Base-by-base conservation (phyloP, 2,113 vertebrate species). In the Hassar affinis region DNA sequence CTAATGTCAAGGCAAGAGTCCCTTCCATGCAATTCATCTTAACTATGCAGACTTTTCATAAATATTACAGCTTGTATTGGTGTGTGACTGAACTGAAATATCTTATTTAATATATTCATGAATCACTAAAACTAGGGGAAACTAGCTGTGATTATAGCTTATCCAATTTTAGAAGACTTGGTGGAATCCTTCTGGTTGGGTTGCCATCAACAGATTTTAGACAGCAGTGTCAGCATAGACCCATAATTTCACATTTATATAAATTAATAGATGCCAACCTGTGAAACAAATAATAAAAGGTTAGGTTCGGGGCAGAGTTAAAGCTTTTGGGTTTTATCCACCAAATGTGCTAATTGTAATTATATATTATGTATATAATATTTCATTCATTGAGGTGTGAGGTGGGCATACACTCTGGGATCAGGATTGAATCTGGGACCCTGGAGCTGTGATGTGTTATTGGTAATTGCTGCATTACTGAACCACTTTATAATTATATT, bases 11-110 rank as follows among this genome's bases (percentile, higher is more conserved):
- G 89, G 88, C 83, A 89, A 80, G 89, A 87, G 85, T 88, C 80
- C 27, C 78, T 86, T 54, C 88, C 91, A 91, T 90, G 88, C 91
- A 90, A 87, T 88, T 90, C 87, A 89, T 82, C 87, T 90, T 35
- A 82, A 88, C 91, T 85, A 88, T 88, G 83, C 78, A 90, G 80
- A 88, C 91, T 90, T 91, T 91, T 88, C 91, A 89, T 77, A 83
- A 7, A 80, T 84, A 78, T 86, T 45, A 84, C 69, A 77, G 78
- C 71, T 71, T 86, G 79, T 51, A 57, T 52, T 75, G 62, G 52
- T 68, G 30, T 33, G 42, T 45, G 66, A 52, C n/a, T 66, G n/a
- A 86, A 51, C 33, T 79, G 62, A 78, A 81, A 81, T 54, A 86
- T 80, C 47, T 66, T 8, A 72, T 76, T n/a, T 79, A 56, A 84